Evolutionary conservation across 2,113 vertebrate genomes (phyloP), one percentile per base, ranked within the genome.

Genomic region (Catharus fuscescens): DNA sequence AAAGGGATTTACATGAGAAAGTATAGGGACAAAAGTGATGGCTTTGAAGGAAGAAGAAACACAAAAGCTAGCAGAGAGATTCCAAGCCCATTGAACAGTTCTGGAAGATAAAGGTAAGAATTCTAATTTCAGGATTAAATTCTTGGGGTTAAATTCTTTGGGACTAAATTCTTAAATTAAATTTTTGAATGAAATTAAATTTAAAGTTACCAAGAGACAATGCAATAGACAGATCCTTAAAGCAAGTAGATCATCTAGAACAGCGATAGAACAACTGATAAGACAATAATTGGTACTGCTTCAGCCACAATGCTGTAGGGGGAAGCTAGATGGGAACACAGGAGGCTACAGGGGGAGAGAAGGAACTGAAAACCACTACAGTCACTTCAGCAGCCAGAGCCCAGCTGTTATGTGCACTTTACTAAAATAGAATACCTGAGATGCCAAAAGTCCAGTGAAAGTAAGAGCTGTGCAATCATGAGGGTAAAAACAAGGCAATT

Each of bases 351-450:
- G 13, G 9, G 16, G 15, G 52, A 90, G 8, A 79, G 6, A 64
- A 86, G 14, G 1, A 4, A 53, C 28, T 52, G n/a, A 62, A 52
- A 16, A n/a, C 10, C 1, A 1, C 29, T 32, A 21, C 36, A 15
- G 25, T 7, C 57, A 66, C 8, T 62, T 61, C 77, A 60, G 79
- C 0, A 1, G 12, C 16, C 32, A 53, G 18, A 80, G 23, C 8
- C 18, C 62, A 76, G n/a, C 12, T 21, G 2, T 31, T 57, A 8
- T 0, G 2, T 23, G 40, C 18, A 10, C 5, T 8, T 4, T 10
- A 47, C 3, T 57, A 52, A 40, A 40, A 61, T 60, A 77, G 81
- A 81, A 62, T 0, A 5, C n/a, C 26, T 15, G 48, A 76, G n/a
- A 73, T 25, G 25, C 53, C 48, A 52, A 16, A 79, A 56, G 26